Conservation (phyloP, 92 coral and sea anemone genomes). For the Zoanthus sansibaricus region DNA sequence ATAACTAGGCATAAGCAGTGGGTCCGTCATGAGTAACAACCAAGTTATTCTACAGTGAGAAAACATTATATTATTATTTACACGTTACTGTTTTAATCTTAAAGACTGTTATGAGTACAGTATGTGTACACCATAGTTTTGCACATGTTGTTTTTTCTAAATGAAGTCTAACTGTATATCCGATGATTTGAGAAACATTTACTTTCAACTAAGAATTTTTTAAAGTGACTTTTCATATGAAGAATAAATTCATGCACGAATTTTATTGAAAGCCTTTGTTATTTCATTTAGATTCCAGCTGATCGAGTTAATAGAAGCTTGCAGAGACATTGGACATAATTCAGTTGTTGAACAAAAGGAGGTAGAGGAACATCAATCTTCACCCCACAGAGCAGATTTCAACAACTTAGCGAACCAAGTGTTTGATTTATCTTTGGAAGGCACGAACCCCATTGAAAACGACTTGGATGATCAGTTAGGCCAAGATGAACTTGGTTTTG, state of each 20-base stretch:
- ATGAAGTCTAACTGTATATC: too few relatives aligned
- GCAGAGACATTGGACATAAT: neutral
- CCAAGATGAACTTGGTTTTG: conserved; percentile 55
- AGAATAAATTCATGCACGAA: neutral
- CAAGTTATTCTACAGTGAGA: too few relatives aligned
- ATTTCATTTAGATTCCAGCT: conserved; percentile 8
- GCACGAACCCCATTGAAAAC: neutral
- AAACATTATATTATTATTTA: too few relatives aligned
- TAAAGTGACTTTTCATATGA: too few relatives aligned
- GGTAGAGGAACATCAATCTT: neutral
- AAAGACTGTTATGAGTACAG: too few relatives aligned
- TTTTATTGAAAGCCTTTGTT: neutral
- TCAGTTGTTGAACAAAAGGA: neutral
- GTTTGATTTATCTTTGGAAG: neutral
- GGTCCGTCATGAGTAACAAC: too few relatives aligned
- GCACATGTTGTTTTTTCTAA: too few relatives aligned
- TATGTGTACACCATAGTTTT: too few relatives aligned
- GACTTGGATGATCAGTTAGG: neutral
- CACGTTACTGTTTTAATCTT: too few relatives aligned
- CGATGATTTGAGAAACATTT: too few relatives aligned
- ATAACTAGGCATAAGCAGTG: too few relatives aligned
- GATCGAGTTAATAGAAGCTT: conserved; percentile 18
- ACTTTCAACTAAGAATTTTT: too few relatives aligned
- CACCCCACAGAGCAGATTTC: conserved; percentile 25
- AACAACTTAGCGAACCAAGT: conserved; percentile 13